Conservation (phyloP, 2,888 invertebrate species). For the Tipula helvola region DNA sequence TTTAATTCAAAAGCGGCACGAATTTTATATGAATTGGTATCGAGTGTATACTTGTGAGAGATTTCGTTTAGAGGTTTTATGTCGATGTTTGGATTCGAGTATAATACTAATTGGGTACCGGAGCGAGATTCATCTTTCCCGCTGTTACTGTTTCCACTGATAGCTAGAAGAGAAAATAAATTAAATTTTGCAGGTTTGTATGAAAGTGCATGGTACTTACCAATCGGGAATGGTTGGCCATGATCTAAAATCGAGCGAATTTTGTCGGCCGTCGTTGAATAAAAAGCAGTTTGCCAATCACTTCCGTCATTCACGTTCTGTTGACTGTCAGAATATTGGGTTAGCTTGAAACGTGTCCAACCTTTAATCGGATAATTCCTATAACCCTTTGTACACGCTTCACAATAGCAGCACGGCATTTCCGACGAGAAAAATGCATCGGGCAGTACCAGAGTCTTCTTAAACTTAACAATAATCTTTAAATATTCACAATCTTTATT, state of each 20-base stretch:
- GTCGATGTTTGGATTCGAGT: constrained; percentile 30
- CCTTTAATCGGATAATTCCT: constrained; percentile 8
- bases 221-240: constrained; percentile 32
- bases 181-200: background rate
- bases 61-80: constrained; percentile 25
- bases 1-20: constrained; percentile 35
- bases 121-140: constrained; percentile 31
- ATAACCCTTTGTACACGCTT: constrained; percentile 12
- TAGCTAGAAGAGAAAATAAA: background rate
- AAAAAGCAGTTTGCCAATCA: constrained; percentile 33
- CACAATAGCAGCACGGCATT: constrained; percentile 31
- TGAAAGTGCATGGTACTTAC: background rate
- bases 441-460: constrained; percentile 31
- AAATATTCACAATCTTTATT: constrained; percentile 34
- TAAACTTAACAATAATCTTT: constrained; percentile 32
- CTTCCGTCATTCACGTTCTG: constrained; percentile 17
- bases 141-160: background rate
- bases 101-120: constrained; percentile 30
- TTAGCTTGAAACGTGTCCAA: constrained; percentile 35
- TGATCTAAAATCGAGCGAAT: constrained; percentile 35
- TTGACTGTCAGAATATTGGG: constrained; percentile 26
- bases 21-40: constrained; percentile 29
- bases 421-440: constrained; percentile 30
- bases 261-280: constrained; percentile 34
- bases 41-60: constrained; percentile 27